phyloP scores from a whole-genome alignment of 2,797 vertebrate species.

The Synanceia verrucosa region DNA sequence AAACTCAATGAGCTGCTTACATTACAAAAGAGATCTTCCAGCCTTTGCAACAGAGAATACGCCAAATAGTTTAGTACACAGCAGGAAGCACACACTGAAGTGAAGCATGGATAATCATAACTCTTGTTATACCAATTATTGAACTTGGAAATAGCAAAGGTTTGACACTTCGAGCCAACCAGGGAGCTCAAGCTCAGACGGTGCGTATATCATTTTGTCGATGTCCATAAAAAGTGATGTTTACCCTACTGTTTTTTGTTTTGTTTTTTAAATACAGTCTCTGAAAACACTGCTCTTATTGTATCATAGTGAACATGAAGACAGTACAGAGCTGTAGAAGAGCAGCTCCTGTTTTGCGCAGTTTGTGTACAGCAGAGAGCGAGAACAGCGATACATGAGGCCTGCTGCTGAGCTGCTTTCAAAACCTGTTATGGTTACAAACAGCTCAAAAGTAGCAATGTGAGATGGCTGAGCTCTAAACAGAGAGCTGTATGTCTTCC shows the following conservation, averaged over 20 bases:
- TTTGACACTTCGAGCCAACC: conserved; percentile 72
- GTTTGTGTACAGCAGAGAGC: conserved; percentile 41
- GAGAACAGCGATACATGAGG: conserved; percentile 49
- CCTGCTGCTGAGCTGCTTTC: conserved; percentile 63
- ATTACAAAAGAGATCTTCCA: conserved; percentile 75
- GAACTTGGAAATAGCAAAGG: conserved; percentile 66
- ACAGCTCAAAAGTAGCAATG: conserved; percentile 39
- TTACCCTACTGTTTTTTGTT: conserved; percentile 55
- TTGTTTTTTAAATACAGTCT: too few relatives aligned
- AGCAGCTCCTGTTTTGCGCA: conserved; percentile 22
- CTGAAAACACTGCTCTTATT: conserved; percentile 48
- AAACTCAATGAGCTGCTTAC: conserved; percentile 75
- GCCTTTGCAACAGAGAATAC: conserved; percentile 69
- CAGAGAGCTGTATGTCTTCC: conserved; percentile 41
- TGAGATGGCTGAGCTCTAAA: conserved; percentile 39
- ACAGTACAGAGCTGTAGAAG: conserved; percentile 26
- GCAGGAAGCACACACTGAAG: conserved; percentile 64
- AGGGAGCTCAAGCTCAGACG: conserved; percentile 57
- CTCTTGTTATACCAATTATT: conserved; percentile 78
- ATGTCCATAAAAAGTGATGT: conserved; percentile 76
- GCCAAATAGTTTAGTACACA: conserved; percentile 63
- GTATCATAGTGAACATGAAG: conserved; percentile 67
- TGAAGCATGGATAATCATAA: conserved; percentile 68
- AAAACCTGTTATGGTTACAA: conserved; percentile 54
- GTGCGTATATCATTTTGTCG: conserved; percentile 66